Evolutionary conservation across 2,113 vertebrate species (phyloP).

Genomic region (Ammodramus savannarum): DNA sequence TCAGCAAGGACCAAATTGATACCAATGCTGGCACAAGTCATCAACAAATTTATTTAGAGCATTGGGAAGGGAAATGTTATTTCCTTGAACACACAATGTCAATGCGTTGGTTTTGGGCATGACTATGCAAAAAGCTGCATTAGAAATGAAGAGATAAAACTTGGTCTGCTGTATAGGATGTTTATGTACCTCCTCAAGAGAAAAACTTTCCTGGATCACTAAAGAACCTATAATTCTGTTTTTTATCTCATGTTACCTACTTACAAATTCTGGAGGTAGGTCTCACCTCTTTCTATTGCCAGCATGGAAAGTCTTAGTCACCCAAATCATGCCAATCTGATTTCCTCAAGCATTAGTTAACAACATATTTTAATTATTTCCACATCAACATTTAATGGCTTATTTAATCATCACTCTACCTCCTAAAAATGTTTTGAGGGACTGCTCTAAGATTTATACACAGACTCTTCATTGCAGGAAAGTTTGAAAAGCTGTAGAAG

Average conservation of each 20-base stretch:
- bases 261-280: background rate
- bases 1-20: background rate
- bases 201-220: background rate
- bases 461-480: background rate
- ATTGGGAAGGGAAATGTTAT: background rate
- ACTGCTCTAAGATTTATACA: background rate
- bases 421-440: background rate
- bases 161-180: background rate
- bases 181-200: background rate
- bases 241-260: background rate
- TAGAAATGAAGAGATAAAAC: background rate
- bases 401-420: background rate
- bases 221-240: background rate
- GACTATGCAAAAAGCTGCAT: background rate
- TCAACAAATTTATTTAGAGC: background rate
- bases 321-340: background rate
- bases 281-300: background rate
- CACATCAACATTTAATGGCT: background rate
- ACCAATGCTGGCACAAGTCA: background rate
- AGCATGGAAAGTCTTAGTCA: background rate
- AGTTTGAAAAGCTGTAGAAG: background rate
- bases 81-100: background rate
- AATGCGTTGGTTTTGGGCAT: background rate
- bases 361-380: background rate
- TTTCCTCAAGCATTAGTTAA: background rate